Evolutionary conservation across 30 jellyfish, hydroid and myxozoan species (phyloP), one percentile per base, ranked within the genome.

Genomic region (Phacellophora camtschatica): DNA sequence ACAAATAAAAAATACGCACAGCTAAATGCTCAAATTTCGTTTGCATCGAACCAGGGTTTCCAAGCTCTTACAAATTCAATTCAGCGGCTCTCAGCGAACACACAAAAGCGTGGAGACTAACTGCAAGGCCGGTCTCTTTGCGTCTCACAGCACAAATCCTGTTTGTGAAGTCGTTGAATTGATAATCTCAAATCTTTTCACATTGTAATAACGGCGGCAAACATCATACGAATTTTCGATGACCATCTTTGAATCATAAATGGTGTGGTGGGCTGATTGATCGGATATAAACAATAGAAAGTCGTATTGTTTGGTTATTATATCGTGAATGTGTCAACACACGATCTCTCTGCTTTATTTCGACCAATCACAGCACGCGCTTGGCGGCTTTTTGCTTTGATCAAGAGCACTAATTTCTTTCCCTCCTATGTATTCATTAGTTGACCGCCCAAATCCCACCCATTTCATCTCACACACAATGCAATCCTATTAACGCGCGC

Each of bases 361-460:
- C 49, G 70, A 77, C 98, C 98, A 90, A 90, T 90, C 87, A 78
- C 34, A 59, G 62, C 33, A 62, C 86, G 19, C 62, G 72, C 18
- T 77, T 86, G 96, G 79, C 99, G 99, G 99, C 90, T 30, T 74
- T 75, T 80, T 76, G 71, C 95, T 93, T 76, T 86, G 97, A 93
- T 93, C 95, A 88, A 41, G 59, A 77, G 86, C 90, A 95, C 95
- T 93, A 93, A 93, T 93, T 88, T 84, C 96, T 93, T 93, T 93
- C 97, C 99, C 99, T 95, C 99, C 99, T 82, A 86, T 77, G 85
- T 82, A 86, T 86, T 93, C 97, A 80, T 70, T 81, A 80, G 96
- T 66, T 86, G 81, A 93, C 99, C 99, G 99, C 99, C 99, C 95
- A 67, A 82, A 95, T 86, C 99, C 99, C 96, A 89, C 99, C 99